Evolutionary conservation across 2,797 vertebrate genomes (phyloP).

Genomic region (Agapornis canus): DNA sequence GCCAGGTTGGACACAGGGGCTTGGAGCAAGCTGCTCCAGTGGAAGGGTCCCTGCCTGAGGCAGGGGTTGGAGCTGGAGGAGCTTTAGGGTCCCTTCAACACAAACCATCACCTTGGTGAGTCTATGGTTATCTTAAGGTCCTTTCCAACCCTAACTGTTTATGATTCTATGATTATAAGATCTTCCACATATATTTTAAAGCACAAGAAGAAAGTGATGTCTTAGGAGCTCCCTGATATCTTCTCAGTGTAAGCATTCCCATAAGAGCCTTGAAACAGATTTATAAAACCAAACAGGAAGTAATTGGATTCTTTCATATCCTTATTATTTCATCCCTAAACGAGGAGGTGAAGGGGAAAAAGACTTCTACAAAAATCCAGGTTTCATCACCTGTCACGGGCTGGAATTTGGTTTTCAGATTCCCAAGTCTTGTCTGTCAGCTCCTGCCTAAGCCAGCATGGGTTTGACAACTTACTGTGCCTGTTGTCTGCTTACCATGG

Average conservation of each 20-base stretch:
- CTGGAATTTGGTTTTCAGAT: background rate
- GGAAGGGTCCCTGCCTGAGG: rapidly evolving
- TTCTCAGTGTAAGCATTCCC: background rate
- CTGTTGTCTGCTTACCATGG: background rate
- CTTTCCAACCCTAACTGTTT: background rate
- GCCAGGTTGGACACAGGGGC: background rate
- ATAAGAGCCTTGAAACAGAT: background rate
- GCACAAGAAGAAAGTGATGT: background rate
- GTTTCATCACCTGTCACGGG: background rate
- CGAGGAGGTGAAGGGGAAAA: rapidly evolving
- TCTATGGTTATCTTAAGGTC: background rate
- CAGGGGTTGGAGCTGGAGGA: background rate
- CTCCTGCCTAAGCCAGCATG: background rate
- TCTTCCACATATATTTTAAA: background rate
- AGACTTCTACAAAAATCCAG: background rate
- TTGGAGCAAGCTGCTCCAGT: background rate
- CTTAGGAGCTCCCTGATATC: background rate
- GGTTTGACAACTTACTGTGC: background rate
- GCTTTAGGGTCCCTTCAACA: background rate
- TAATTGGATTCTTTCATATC: background rate
- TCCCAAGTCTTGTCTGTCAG: background rate
- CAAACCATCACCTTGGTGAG: background rate
- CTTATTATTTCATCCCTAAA: background rate
- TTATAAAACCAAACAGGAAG: background rate
- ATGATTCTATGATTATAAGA: background rate